Conservation (phyloP, 2,888 invertebrate genomes). For the Acleris sparsana region DNA sequence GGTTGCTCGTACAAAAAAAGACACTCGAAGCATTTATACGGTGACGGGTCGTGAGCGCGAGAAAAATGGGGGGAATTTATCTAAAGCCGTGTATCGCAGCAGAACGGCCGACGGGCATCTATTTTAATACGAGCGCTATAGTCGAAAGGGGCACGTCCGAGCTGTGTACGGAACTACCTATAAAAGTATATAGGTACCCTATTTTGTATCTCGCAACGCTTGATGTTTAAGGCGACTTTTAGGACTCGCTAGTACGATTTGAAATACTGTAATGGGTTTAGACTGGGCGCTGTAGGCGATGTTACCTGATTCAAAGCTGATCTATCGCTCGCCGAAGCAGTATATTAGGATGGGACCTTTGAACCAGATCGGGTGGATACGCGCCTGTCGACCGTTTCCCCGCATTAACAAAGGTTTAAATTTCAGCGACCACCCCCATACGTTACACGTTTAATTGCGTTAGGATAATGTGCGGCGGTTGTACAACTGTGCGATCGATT, state of each 20-base stretch:
- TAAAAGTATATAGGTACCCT: constrained; percentile 46
- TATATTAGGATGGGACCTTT: constrained; percentile 21
- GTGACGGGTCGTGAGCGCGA: constrained; percentile 64
- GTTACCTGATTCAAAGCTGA: constrained; percentile 16
- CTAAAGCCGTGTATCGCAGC: constrained; percentile 61
- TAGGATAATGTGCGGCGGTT: constrained; percentile 58
- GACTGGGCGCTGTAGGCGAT: constrained; percentile 4
- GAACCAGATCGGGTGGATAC: constrained; percentile 26
- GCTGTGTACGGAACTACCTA: constrained; percentile 39
- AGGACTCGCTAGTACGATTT: constrained; percentile 43
- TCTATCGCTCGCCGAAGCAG: constrained; percentile 11
- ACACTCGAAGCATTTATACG: constrained; percentile 68
- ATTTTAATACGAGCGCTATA: constrained; percentile 57
- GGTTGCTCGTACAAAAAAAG: constrained; percentile 68
- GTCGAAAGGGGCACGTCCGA: constrained; percentile 34
- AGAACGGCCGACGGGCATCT: constrained; percentile 54
- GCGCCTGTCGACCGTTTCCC: constrained; percentile 34
- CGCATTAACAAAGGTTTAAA: constrained; percentile 41
- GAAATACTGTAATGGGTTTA: constrained; percentile 47
- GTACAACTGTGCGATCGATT: constrained; percentile 66
- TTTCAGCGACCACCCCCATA: constrained; percentile 49
- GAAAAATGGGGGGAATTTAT: constrained; percentile 75
- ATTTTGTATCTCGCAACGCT: constrained; percentile 44
- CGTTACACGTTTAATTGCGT: constrained; percentile 62
- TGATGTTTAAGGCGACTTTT: constrained; percentile 44